A percentile compares a stretch with the other conserved stretches of the same genome.
These are phyloP conservation scores for Cecropterus lyciades DNA, from an alignment of 1,140 invertebrate species.

Conservation along the genomic window DNA sequence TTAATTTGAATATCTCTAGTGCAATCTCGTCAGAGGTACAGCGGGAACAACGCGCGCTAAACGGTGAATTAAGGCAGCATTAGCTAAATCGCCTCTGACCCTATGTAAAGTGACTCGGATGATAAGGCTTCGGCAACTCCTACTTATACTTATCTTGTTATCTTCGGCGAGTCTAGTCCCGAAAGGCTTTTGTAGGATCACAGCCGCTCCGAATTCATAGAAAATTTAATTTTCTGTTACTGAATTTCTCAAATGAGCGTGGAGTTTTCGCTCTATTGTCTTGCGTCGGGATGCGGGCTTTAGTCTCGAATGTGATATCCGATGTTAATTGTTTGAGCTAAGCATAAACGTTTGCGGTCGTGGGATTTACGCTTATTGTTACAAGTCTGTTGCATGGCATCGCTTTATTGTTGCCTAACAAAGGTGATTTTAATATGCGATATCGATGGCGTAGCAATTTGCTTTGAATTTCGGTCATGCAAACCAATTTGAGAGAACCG, in stretches of 20 bases:
- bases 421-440: constrained; percentile 51
- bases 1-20: constrained; percentile 68
- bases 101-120: constrained; percentile 57
- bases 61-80: constrained; percentile 67
- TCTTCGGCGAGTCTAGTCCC: constrained; percentile 57
- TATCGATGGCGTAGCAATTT: constrained; percentile 55
- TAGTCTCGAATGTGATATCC: constrained; percentile 69
- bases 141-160: constrained; percentile 65
- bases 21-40: constrained; percentile 59
- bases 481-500: constrained; percentile 10
- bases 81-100: constrained; percentile 65
- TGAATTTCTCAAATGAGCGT: constrained; percentile 69
- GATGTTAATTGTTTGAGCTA: constrained; percentile 79
- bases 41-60: constrained; percentile 60
- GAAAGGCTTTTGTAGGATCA: constrained; percentile 74
- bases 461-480: constrained; percentile 27
- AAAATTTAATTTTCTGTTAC: constrained; percentile 79
- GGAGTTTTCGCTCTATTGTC: constrained; percentile 73
- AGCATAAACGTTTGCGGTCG: constrained; percentile 69
- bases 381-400: constrained; percentile 63
- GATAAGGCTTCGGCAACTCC: constrained; percentile 59
- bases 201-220: constrained; percentile 67
- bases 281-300: constrained; percentile 72
- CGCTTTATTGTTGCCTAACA: constrained; percentile 65
- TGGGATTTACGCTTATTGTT: constrained; percentile 73